Base-by-base conservation (phyloP, 2,888 invertebrate genomes). In the Dicyrtomina minuta region DNA sequence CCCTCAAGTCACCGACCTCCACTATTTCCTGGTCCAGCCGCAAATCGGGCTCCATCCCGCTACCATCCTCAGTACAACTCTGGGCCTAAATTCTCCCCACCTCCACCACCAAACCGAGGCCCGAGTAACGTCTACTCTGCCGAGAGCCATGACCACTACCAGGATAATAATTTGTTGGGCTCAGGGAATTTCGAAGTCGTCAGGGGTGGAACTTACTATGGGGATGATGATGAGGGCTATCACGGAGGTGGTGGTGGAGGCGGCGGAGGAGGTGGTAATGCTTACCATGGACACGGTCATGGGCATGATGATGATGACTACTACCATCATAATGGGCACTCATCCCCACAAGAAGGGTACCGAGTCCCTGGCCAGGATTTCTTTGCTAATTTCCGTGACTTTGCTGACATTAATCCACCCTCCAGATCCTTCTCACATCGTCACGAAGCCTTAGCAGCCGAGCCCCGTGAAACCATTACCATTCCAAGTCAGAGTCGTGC, bases 101-200 rank as follows among this genome's bases (percentile, higher is more conserved):
- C 73, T 3, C 71, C 69, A 15, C 68, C 72, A 12, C 71, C 75
- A 13, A 74, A 77, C 51, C 71, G 77, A 0, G 76, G 75, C 8
- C 77, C 77, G 2, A 71, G 71, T 46, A 70, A 68, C 13, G 74
- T 74, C 0, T 77, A 74, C 64, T 73, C 77, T 1, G 72, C 74
- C 1, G 76, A 74, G 62, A 70, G 71, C 46, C 84, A 84, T 56
- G 82, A 81, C 1, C 70, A 73, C 39, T 76, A 78, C 49, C 75
- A 74, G 15, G 86, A 87, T 77, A 85, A 87, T 24, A 86, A 88
- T 55, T 84, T 92, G 15, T 82, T 93, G 5, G 89, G 93, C 6
- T 92, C 92, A 0, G 92, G 92, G 0, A 92, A 92, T 81, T 93
- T 93, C 79, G 92, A 92, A 0, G 91, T 93, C 0, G 89, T 93